Base-by-base conservation (phyloP, 2,113 vertebrate genomes). In the Sylvietta virens region DNA sequence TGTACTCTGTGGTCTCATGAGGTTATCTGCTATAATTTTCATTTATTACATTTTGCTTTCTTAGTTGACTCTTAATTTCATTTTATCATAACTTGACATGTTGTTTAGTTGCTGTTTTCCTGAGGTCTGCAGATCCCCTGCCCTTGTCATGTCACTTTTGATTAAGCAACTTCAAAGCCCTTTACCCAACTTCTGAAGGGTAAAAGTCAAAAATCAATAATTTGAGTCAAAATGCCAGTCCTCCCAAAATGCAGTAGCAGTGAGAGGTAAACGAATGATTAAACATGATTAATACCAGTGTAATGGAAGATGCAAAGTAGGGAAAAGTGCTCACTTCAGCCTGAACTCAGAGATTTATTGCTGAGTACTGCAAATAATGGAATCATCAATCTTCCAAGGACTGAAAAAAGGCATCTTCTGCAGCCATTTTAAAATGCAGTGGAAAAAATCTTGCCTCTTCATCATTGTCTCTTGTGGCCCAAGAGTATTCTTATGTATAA, bases 361-460 rank as follows among this genome's bases (percentile, higher is more conserved):
- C 97, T 69, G 72, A 95, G 91, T 88, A 95, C 97, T 97, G 94
- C 97, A 95, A 97, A 95, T 98, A 98, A 98, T 98, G 97, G 97
- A 98, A 92, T 96, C 97, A 98, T 98, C 98, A 96, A 96, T 98
- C 98, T 98, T 97, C 95, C 97, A 91, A 66, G 56, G 88, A 82
- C 96, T 93, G 21, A 86, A 92, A 92, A 95, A 93, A 96, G 89
- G 92, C 94, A 94, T 65, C 92, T 1, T 5, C 87, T 53, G 57
- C 65, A 80, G 80, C 61, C 48, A 40, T 79, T 88, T 91, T 85
- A 94, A 96, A 95, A 95, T 88, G 87, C 93, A 80, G 65, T 37
- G 66, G 81, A 96, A 61, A 83, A 80, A 88, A 77, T 60, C 72
- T 78, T 64, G 54, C 64, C 44, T 89, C 53, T 71, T 91, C 50